Evolutionary conservation across 1,140 invertebrate genomes (phyloP), one percentile per base, ranked within the genome.

Genomic region (Drosophila teissieri): DNA sequence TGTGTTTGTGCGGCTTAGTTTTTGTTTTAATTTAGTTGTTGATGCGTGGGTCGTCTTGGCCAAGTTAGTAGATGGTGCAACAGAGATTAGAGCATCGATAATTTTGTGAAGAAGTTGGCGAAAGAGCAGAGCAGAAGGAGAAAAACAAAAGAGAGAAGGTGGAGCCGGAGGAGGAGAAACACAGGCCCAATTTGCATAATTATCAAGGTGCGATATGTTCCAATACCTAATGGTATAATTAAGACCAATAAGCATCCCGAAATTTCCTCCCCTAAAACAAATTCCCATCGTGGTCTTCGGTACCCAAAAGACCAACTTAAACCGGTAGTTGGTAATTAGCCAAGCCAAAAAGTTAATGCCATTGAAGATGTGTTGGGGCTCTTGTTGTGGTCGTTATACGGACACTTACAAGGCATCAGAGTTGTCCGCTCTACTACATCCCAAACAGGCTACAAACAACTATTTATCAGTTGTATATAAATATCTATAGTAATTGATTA

Each of bases 291-390:
- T 12, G 37, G n/a, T 37, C 31, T 31, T 15, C 5, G n/a, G n/a
- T 39, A 40, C 39, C 44, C 63, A 19, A 40, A 46, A 65, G 42
- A 63, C 57, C 10, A 48, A 62, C 63, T 58, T 78, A 83, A 83
- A 83, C 80, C 80, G 80, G 80, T 83, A 83, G 75, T 83, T 78
- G 80, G 80, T 80, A 82, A 82, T 82, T 83, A 83, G 22, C 63
- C 42, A 64, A 65, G 60, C 63, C 63, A 64, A 65, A 65, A 63
- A 65, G 63, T 55, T 65, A 65, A 27, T 48, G 34, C 57, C 42
- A 65, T 49, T 65, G 63, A 65, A 67, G 63, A 63, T 63, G 56
- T 61, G 56, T 27, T 55, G 37, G 37, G 36, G 36, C 39, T 44
- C 39, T 56, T 56, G 54, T 65, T 45, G 42, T 65, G 62, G 62